Percentiles rank a stretch among this genome's conserved stretches.
These are phyloP conservation scores for Oreotrochilus melanogaster DNA, from an alignment of 2,113 vertebrate species.

Conservation along the genomic window DNA sequence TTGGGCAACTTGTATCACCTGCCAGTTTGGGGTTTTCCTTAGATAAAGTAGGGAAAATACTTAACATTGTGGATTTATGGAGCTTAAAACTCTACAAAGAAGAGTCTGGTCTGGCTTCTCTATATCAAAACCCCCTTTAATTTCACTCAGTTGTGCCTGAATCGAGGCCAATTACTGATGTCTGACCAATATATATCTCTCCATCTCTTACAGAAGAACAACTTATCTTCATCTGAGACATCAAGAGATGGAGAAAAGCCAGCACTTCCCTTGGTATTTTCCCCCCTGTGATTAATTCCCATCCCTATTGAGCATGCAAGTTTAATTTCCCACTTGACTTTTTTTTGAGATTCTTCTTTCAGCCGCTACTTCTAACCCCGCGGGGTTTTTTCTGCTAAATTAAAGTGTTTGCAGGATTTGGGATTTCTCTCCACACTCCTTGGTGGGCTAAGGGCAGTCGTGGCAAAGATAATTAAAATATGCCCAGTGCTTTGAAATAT, in stretches of 20 bases:
- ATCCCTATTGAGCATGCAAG: slow-evolving; percentile 54
- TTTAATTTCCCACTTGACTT: slow-evolving; percentile 57
- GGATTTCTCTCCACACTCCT: not conserved
- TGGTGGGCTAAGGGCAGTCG: slow-evolving; percentile 21
- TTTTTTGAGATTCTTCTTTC: slow-evolving; percentile 32
- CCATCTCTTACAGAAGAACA: slow-evolving; percentile 57
- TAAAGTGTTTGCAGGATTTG: not conserved
- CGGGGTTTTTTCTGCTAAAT: slow-evolving; percentile 22
- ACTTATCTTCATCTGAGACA: slow-evolving; percentile 70
- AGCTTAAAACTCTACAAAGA: slow-evolving; percentile 58
- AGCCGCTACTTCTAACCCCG: not conserved
- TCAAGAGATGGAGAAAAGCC: slow-evolving; percentile 70
- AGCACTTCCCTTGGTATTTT: slow-evolving; percentile 58
- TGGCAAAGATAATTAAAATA: slow-evolving; percentile 54
- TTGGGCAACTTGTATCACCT: slow-evolving; percentile 67
- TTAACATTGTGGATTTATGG: slow-evolving; percentile 53
- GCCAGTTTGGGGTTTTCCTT: slow-evolving; percentile 61
- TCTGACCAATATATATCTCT: slow-evolving; percentile 67
- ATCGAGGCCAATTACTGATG: slow-evolving; percentile 50
- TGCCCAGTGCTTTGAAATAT: slow-evolving; percentile 38
- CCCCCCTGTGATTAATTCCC: slow-evolving; percentile 59
- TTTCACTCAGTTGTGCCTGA: slow-evolving; percentile 68
- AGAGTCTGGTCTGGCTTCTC: slow-evolving; percentile 58
- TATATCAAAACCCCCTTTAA: slow-evolving; percentile 52
- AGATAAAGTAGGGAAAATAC: slow-evolving; percentile 56